phyloP scores from a whole-genome alignment of 2,888 invertebrate species.

The Anagyrus pseudococci region DNA sequence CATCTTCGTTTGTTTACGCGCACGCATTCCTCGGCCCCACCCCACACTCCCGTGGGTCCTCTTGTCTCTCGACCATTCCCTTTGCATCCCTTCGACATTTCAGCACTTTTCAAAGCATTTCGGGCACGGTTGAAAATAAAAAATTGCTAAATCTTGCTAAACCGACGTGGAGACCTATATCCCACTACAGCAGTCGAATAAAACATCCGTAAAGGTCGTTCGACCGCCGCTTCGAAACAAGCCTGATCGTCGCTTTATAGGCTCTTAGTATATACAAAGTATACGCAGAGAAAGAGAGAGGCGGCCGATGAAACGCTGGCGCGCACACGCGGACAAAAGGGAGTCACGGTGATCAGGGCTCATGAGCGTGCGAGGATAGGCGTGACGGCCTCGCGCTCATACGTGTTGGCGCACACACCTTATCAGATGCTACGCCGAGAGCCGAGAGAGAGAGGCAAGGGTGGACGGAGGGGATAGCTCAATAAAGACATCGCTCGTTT shows the following conservation, averaged over 20 bases:
- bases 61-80: background rate
- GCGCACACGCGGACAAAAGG: too few species aligned
- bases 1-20: background rate
- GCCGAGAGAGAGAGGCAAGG: background rate
- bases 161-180: too few species aligned
- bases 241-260: too few species aligned
- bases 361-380: conserved; percentile 12
- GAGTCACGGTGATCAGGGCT: too few species aligned
- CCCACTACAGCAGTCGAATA: too few species aligned
- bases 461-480: background rate
- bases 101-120: background rate
- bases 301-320: too few species aligned
- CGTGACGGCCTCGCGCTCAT: conserved; percentile 28
- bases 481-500: conserved; percentile 1
- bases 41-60: conserved; percentile 12
- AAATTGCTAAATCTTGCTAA: too few species aligned
- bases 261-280: background rate
- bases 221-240: too few species aligned
- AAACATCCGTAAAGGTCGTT: too few species aligned
- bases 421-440: background rate
- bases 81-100: too few species aligned
- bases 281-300: too few species aligned
- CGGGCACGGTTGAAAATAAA: too few species aligned
- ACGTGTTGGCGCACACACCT: conserved; percentile 12
- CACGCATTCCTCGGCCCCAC: conserved; percentile 23